These are phyloP conservation scores for Metridium senile DNA, from an alignment of 92 coral and sea anemone genomes.

Conservation along the genomic window DNA sequence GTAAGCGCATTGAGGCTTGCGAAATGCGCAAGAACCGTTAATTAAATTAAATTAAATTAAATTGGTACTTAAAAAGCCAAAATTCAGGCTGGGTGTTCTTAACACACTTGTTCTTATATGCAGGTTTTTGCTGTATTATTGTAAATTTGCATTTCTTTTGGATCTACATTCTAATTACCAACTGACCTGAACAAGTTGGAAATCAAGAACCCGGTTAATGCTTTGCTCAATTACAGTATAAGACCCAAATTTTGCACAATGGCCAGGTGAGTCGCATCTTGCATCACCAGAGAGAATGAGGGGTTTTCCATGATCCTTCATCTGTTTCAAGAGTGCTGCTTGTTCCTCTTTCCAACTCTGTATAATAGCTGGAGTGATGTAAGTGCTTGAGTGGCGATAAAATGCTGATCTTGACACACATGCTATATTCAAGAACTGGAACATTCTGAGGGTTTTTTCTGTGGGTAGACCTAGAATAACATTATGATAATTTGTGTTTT, in stretches of 20 bases:
- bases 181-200: slow-evolving; percentile 56
- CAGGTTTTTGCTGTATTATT: no score
- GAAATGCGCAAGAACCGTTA: no score
- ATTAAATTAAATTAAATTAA: no score
- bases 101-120: no score
- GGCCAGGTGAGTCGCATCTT: slow-evolving; percentile 54
- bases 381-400: slow-evolving; percentile 27
- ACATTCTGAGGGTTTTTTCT: slow-evolving; percentile 23
- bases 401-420: slow-evolving; percentile 20
- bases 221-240: slow-evolving; percentile 43
- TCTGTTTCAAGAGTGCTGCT: not conserved
- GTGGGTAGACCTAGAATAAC: not conserved
- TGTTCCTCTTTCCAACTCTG: slow-evolving; percentile 47
- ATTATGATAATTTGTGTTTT: not conserved
- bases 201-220: slow-evolving; percentile 43
- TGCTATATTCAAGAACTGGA: slow-evolving; percentile 26
- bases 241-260: slow-evolving; percentile 51
- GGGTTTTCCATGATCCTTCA: not conserved
- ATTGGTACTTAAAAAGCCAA: no score
- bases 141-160: no score
- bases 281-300: slow-evolving; percentile 33
- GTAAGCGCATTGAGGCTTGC: no score
- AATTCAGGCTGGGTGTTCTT: no score
- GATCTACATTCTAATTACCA: no score
- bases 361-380: slow-evolving; percentile 25